phyloP scores from a whole-genome alignment of 2,113 vertebrate species.

The Ceuthmochares aereus region DNA sequence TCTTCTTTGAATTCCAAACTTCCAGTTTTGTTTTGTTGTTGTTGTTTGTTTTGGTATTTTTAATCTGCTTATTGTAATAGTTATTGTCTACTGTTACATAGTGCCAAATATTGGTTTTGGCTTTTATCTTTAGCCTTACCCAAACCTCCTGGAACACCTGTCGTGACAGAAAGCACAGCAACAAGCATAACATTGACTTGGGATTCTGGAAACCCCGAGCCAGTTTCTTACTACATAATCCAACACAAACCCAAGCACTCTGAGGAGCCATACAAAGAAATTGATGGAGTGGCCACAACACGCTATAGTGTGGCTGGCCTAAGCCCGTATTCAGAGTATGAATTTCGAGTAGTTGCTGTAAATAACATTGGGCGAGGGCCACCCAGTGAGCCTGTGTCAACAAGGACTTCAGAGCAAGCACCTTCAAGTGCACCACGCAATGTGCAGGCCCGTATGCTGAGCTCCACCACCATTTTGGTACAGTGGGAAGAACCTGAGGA shows the following conservation, averaged over 20 bases:
- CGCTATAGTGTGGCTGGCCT: constrained; percentile 97
- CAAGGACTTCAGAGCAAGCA: constrained; percentile 95
- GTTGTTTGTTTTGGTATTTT: background rate
- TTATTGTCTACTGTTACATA: background rate
- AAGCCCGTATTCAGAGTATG: constrained; percentile 97
- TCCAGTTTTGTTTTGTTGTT: background rate
- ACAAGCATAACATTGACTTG: constrained; percentile 98
- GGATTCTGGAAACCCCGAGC: constrained; percentile 98
- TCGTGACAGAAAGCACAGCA: constrained; percentile 96
- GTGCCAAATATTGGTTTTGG: background rate
- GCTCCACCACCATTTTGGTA: constrained; percentile 94
- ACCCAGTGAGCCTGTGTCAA: constrained; percentile 91
- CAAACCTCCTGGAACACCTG: constrained; percentile 91
- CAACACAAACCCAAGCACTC: constrained; percentile 94
- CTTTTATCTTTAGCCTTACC: constrained; percentile 86
- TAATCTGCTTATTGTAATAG: background rate
- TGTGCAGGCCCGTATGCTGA: constrained; percentile 95
- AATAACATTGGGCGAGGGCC: constrained; percentile 97
- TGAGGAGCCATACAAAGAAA: constrained; percentile 95
- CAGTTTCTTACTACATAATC: constrained; percentile 97
- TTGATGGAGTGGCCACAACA: constrained; percentile 96
- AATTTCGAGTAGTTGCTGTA: constrained; percentile 95
- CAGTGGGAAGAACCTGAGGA: constrained; percentile 99
- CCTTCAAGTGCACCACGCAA: constrained; percentile 95
- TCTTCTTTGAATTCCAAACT: background rate